Evolutionary conservation across 2,113 vertebrate species (phyloP), one percentile per base, ranked within the genome.

Genomic region (Gymnobelideus leadbeateri): DNA sequence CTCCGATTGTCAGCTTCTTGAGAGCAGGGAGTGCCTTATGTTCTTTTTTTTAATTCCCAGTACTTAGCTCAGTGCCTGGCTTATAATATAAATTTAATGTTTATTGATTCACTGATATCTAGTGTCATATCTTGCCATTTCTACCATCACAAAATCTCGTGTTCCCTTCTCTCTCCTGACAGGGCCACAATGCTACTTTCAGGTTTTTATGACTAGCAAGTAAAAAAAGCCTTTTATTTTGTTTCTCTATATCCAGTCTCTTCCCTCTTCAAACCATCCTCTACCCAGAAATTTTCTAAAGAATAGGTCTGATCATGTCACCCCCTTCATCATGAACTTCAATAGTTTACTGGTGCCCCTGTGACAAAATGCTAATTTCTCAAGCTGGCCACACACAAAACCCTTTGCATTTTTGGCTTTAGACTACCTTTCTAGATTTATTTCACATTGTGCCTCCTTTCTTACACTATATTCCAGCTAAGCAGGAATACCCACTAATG

Each of bases 81-180:
- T 8, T 49, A 94, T 54, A 90, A 49, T 43, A 52, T 43, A 50
- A 50, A 94, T 46, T 93, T 91, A 92, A 89, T 94, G 37, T 24
- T 84, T 49, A 37, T 28, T 96, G 91, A 90, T 91, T 68, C 46
- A 77, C 61, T 53, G 37, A 49, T 50, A 51, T 54, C 28, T 68
- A 91, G 54, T 14, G 89, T n/a, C 47, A 95, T 90, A 19, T 93
- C 21, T 19, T 95, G 91, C 91, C 2, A 77, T 49, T 94, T 92
- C 94, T 95, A 91, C 10, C 10, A 61, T 11, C 26, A 61, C 26
- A 61, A 61, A 61, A 61, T 61, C 26, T 31, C 55, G 31, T 28
- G 55, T 31, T 61, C 28, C 28, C 55, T 61, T 61, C 9, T 61
- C 26, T 61, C 28, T 57, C 26, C 55, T 61, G 26, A 31, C 28